Conservation (phyloP, 37 sponge, comb jelly and placozoan genomes). For the Beroe forskalii region DNA sequence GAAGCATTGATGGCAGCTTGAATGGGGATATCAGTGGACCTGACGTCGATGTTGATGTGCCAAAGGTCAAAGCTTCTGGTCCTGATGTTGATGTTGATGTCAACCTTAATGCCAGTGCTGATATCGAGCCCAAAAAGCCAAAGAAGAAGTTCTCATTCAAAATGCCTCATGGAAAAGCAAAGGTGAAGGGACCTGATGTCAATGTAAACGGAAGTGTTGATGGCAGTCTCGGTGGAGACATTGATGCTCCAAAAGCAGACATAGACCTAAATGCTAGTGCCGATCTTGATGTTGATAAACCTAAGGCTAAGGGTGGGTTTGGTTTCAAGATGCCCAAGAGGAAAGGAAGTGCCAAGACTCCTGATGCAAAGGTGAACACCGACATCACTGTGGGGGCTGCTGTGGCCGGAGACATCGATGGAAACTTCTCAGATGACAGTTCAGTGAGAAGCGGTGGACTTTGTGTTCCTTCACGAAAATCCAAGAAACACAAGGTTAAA, state of each 20-base stretch:
- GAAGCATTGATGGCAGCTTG: neutral
- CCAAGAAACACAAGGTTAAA: constrained; percentile 26
- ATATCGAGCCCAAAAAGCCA: neutral
- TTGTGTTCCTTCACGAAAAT: constrained; percentile 36
- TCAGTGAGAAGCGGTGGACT: neutral
- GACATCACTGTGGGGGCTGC: constrained; percentile 54
- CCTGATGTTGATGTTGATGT: constrained; percentile 28
- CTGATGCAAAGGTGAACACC: neutral
- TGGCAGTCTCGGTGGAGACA: neutral
- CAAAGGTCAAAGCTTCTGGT: neutral
- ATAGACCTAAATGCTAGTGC: constrained; percentile 5
- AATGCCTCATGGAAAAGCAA: neutral
- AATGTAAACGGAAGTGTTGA: neutral
- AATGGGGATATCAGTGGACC: constrained; percentile 1
- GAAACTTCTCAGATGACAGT: neutral
- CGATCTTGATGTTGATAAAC: neutral
- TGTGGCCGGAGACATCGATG: neutral
- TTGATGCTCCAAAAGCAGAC: constrained; percentile 40
- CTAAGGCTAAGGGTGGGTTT: constrained; percentile 11
- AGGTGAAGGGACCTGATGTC: neutral
- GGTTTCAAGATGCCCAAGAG: neutral
- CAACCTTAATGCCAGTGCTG: constrained; percentile 14
- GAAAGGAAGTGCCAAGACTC: constrained; percentile 15
- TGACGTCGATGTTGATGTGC: neutral
- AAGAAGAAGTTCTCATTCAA: constrained; percentile 3